Evolutionary conservation across 2,888 invertebrate species (phyloP), one percentile per base, ranked within the genome.

Genomic region (Sphaeridia pumilis): DNA sequence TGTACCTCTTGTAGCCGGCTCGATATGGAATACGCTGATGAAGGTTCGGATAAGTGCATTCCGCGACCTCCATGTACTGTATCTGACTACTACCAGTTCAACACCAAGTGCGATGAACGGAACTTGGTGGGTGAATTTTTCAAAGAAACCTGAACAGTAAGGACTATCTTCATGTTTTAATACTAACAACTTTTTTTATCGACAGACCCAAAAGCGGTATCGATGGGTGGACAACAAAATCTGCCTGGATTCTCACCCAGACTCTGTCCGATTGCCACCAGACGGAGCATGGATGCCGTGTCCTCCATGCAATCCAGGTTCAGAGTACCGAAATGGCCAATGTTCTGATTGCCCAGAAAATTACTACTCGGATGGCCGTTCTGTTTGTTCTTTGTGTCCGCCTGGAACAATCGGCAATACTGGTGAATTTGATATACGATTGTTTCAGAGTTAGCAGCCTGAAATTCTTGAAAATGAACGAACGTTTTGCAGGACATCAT

Each of bases 271-370:
- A 3, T 68, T 76, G 14, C 75, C 75, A 2, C 55, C 62, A 3
- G 62, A 69, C 12, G 68, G 68, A 2, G 55, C 67, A 47, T 60
- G 67, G 52, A 66, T 66, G 46, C 52, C 64, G 2, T 76, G 76
- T 64, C 73, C 73, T 1, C 73, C 74, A 2, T 78, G 78, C 65
- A 77, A 75, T 64, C 73, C 75, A 12, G 78, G 78, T 53, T 75
- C 74, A 73, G 69, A 70, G 56, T 68, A 69, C 56, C 59, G 61
- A n/a, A 67, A 70, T 27, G 68, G 70, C 41, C 65, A 66, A 5
- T 78, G 78, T 62, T 67, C 68, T 49, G 75, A 74, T 62, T 78
- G 78, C 63, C 67, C 69, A 3, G 62, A 67, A 5, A 71, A 73
- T 51, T 66, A 70, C 27, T 73, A 66, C 66, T 74, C 70, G 35